Conservation (phyloP, 1,140 invertebrate genomes). For the Apis dorsata region DNA sequence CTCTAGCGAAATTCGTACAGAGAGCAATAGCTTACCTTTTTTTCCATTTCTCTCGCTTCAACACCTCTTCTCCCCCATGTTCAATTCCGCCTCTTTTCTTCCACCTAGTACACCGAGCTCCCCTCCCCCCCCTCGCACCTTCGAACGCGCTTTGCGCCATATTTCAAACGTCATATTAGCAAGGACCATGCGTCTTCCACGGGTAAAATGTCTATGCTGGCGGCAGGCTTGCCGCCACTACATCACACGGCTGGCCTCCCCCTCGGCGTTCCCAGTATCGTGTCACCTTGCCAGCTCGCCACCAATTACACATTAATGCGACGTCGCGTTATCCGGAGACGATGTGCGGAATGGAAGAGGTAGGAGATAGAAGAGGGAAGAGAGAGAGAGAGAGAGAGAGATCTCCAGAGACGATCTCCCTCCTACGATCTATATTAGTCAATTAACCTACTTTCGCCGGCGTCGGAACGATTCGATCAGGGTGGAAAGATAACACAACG, state of each 20-base stretch:
- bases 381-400: not conserved
- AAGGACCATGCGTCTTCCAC: conserved; percentile 73
- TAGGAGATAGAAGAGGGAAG: not conserved
- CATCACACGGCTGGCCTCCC: conserved; percentile 66
- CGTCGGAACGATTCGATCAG: conserved; percentile 56
- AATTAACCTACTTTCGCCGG: conserved; percentile 69
- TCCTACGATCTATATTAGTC: conserved; percentile 57
- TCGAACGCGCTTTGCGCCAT: conserved; percentile 69
- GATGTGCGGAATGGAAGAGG: conserved; percentile 52
- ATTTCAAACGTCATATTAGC: conserved; percentile 77
- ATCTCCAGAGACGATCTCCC: conserved; percentile 58
- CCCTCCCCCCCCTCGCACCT: conserved; percentile 49
- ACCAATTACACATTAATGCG: conserved; percentile 73
- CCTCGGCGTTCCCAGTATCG: conserved; percentile 59
- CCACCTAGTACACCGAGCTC: not conserved
- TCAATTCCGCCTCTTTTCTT: conserved; percentile 48
- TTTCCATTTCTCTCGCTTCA: conserved; percentile 13
- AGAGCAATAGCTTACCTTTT: not conserved
- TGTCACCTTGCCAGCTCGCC: conserved; percentile 63
- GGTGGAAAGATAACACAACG: conserved; percentile 42
- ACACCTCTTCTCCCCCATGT: not conserved
- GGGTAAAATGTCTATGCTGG: conserved; percentile 72
- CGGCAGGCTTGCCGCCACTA: conserved; percentile 64
- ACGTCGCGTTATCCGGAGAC: conserved; percentile 64
- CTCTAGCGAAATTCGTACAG: not conserved